phyloP scores from a whole-genome alignment of 2,797 vertebrate species.

The Rhabdomys pumilio region DNA sequence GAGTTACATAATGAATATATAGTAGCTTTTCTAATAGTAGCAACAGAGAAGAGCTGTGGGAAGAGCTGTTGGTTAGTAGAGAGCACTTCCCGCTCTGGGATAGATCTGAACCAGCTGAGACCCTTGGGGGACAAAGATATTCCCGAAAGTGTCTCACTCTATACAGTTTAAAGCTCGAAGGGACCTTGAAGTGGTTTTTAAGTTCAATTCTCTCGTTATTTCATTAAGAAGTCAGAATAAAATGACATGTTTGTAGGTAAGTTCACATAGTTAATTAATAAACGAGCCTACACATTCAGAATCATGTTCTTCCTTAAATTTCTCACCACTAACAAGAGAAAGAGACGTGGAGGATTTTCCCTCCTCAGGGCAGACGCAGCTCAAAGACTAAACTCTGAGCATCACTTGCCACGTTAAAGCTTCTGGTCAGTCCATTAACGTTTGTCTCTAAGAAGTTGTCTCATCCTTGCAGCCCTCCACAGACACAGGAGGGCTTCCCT shows the following conservation, averaged over 20 bases:
- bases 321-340: neutral
- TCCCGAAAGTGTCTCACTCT: neutral
- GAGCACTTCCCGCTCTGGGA: neutral
- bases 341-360: neutral
- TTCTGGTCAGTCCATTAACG: neutral
- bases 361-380: neutral
- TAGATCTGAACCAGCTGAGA: neutral
- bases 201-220: neutral
- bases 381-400: constrained; percentile 27
- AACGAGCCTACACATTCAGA: constrained; percentile 1
- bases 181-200: neutral
- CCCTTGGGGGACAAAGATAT: neutral
- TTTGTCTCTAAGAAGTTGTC: constrained; percentile 5
- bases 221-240: neutral
- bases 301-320: neutral
- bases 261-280: neutral
- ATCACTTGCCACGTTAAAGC: neutral
- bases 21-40: neutral
- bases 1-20: neutral
- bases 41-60: neutral
- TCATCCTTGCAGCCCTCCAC: neutral
- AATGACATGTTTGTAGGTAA: neutral
- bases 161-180: neutral
- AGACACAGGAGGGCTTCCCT: neutral
- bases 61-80: no score